phyloP scores from a whole-genome alignment of 2,797 vertebrate genomes.

The Acrossocheilus wenchowensis region DNA sequence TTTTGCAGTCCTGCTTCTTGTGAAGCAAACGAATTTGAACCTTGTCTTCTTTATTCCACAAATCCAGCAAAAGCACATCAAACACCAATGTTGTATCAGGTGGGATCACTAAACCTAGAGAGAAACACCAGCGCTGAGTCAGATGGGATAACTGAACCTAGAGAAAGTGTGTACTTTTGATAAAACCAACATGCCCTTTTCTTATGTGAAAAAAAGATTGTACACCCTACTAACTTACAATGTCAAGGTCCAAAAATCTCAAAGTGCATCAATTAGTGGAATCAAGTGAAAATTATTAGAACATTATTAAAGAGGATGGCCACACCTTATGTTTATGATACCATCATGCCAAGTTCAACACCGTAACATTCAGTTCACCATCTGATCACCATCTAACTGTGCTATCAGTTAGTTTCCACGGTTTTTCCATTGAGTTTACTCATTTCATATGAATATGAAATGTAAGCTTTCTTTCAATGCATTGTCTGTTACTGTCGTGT shows the following conservation, averaged over 20 bases:
- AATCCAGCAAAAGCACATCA: slow-evolving; percentile 88
- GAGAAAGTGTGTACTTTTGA: not conserved
- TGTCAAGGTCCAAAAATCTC: not conserved
- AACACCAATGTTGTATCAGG: slow-evolving; percentile 90
- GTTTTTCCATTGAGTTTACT: too few relatives aligned
- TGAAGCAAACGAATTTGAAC: slow-evolving; percentile 82
- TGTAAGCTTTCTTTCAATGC: too few relatives aligned
- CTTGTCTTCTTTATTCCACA: slow-evolving; percentile 90
- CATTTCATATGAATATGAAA: too few relatives aligned
- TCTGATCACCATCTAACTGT: too few relatives aligned
- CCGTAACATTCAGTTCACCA: too few relatives aligned
- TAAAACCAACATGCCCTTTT: not conserved
- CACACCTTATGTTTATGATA: not conserved
- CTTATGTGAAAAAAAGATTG: too few relatives aligned
- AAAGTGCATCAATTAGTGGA: not conserved
- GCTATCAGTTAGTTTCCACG: too few relatives aligned
- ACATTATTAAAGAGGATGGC: not conserved
- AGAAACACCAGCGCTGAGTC: not conserved
- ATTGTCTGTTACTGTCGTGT: too few relatives aligned
- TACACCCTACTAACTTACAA: too few relatives aligned
- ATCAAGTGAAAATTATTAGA: not conserved
- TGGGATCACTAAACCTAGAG: slow-evolving; percentile 82
- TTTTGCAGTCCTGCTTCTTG: slow-evolving; percentile 81
- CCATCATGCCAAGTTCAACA: too few relatives aligned
- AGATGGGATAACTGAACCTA: not conserved